phyloP scores from a whole-genome alignment of 2,797 vertebrate species.

The Rhabdophis nuchalis region DNA sequence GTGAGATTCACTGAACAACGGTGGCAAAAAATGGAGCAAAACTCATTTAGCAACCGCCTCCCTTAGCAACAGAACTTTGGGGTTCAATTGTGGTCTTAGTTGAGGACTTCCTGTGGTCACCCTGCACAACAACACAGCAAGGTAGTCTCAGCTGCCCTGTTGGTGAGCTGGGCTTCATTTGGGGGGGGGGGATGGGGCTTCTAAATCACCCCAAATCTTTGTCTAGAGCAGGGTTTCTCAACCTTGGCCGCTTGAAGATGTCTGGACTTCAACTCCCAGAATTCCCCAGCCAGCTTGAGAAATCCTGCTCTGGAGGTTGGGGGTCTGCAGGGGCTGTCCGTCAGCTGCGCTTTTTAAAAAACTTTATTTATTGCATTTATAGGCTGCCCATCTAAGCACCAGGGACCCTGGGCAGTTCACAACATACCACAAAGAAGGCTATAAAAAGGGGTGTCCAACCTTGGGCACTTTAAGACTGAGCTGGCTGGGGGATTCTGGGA shows the following conservation, averaged over 20 bases:
- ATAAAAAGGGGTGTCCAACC: not conserved
- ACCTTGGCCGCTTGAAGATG: too few species aligned
- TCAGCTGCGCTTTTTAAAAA: not conserved
- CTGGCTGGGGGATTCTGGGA: not conserved
- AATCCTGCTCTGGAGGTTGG: too few species aligned
- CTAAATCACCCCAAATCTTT: not conserved
- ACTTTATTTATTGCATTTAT: not conserved
- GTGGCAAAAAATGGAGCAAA: too few species aligned
- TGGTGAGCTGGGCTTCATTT: not conserved
- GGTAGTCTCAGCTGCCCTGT: not conserved
- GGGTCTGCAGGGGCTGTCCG: not conserved
- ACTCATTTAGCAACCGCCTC: too few species aligned
- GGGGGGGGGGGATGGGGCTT: too few species aligned
- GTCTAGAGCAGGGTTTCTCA: too few species aligned
- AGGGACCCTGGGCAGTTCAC: not conserved
- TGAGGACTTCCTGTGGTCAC: too few species aligned
- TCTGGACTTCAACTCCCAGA: too few species aligned
- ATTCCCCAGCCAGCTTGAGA: too few species aligned
- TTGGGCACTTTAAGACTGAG: rapidly evolving
- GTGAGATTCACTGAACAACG: too few species aligned
- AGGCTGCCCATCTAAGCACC: not conserved
- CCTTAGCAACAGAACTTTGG: too few species aligned
- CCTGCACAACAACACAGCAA: not conserved
- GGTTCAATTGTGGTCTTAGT: too few species aligned
- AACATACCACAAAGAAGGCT: not conserved